Evolutionary conservation across 2,113 vertebrate species (phyloP), one percentile per base, ranked within the genome.

Genomic region (Entomyzon cyanotis): DNA sequence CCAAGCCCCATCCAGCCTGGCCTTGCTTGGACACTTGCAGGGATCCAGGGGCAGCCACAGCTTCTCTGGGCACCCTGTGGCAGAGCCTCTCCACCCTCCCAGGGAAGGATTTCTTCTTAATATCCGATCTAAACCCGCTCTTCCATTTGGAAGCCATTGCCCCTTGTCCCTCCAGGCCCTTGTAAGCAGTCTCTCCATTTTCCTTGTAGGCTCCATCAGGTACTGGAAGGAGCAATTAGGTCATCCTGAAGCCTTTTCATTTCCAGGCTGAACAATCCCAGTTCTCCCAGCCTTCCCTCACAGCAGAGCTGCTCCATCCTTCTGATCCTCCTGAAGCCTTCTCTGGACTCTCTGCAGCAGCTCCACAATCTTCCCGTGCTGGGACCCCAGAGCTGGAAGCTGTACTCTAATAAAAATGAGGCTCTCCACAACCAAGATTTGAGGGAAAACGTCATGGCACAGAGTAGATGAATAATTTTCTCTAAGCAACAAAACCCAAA

Each of bases 1-100:
- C 49, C 20, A 6, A 71, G 10, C 16, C 10, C 31, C 1, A 1
- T 65, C 42, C 50, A 58, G 0, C 50, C 33, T 39, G 64, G 63
- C 15, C 25, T 15, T 33, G 33, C 25, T 15, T 33, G 33, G 59
- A 1, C 42, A 11, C 50, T 58, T 0, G 24, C 25, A 64, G 31
- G 58, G 30, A 42, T 19, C 24, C 50, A 56, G 31, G 41, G 50
- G 3, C 49, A 80, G 21, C 12, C n/a, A 25, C 65, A 63, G 42
- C 31, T 37, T 0, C 59, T 56, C 16, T 42, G 42, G 42, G 42
- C 42, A 42, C 42, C 42, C 42, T 35, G 31, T 73, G 27, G 31
- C 24, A 56, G 21, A 15, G 25, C 17, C 13, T 64, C 0, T 2
- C 18, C 31, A 50, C 5, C 19, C 37, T 52, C 31, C 28, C 21